Evolutionary conservation across 37 sponge, comb jelly and placozoan genomes (phyloP).

Genomic region (Theonella swinhoei): DNA sequence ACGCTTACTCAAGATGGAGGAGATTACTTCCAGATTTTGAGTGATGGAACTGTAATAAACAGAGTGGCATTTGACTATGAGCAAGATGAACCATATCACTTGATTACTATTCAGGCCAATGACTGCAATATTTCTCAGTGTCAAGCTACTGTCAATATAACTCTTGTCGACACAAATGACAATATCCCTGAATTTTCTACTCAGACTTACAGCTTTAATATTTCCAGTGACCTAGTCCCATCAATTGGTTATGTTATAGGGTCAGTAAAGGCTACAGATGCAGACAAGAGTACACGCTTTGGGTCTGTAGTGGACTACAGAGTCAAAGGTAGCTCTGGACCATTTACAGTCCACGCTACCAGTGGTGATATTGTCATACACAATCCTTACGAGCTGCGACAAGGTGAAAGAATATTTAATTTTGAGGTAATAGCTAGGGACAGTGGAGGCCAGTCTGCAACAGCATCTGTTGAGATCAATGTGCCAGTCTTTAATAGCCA

Average conservation of each 20-base stretch:
- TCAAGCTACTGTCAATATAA: constrained; percentile 18
- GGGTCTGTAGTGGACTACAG: constrained; percentile 28
- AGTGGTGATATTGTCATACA: constrained; percentile 29
- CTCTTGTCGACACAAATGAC: constrained; percentile 52
- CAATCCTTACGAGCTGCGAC: constrained; percentile 26
- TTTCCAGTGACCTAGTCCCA: constrained; percentile 16
- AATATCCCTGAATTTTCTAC: constrained; percentile 36
- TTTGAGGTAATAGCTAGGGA: constrained; percentile 65
- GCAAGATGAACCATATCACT: constrained; percentile 9
- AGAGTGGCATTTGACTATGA: constrained; percentile 55
- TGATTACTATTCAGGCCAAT: constrained; percentile 13
- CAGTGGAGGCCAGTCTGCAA: constrained; percentile 38
- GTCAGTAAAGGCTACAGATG: constrained; percentile 39
- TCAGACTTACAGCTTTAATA: background rate
- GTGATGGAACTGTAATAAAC: constrained; percentile 41
- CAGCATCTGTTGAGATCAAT: constrained; percentile 32
- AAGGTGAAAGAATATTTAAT: constrained; percentile 2
- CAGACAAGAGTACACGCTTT: constrained; percentile 18
- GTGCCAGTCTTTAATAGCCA: constrained; percentile 52
- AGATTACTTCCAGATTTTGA: constrained; percentile 11
- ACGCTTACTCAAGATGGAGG: constrained; percentile 4
- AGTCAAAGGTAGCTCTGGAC: constrained; percentile 36
- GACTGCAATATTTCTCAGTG: constrained; percentile 20
- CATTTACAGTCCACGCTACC: constrained; percentile 24
- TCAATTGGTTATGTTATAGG: constrained; percentile 37